Evolutionary conservation across 2,113 vertebrate genomes (phyloP).

Genomic region (Xiphias gladius): DNA sequence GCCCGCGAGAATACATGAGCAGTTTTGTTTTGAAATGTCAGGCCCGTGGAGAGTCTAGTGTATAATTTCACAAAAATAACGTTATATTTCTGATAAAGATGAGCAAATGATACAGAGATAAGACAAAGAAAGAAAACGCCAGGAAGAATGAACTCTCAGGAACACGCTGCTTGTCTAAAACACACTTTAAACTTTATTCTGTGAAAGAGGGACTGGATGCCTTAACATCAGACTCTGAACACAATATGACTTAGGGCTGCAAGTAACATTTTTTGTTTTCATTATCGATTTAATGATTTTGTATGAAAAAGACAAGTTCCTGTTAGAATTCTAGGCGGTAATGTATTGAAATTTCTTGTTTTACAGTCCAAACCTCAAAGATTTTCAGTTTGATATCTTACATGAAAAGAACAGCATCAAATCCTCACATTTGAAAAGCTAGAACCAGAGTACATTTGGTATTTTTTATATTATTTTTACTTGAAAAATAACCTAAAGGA

Average conservation of each 20-base stretch:
- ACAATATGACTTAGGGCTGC: background rate
- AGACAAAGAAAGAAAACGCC: background rate
- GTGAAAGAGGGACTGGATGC: background rate
- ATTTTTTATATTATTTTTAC: too few relatives aligned
- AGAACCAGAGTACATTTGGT: too few relatives aligned
- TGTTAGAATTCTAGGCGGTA: background rate
- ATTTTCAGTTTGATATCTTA: too few relatives aligned
- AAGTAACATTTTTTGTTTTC: too few relatives aligned
- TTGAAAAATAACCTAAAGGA: too few relatives aligned
- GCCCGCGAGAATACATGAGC: background rate
- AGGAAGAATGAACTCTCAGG: background rate
- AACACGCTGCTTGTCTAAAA: background rate
- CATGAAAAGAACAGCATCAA: too few relatives aligned
- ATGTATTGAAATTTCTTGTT: background rate
- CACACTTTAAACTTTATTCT: background rate
- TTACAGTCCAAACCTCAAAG: background rate
- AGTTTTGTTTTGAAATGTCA: constrained; percentile 24
- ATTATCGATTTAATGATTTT: too few relatives aligned
- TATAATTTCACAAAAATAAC: background rate
- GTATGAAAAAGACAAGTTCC: background rate
- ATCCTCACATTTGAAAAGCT: too few relatives aligned
- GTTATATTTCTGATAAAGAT: background rate
- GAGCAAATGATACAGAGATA: background rate
- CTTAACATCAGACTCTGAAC: too few relatives aligned
- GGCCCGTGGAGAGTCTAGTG: background rate